These are phyloP conservation scores for Drosophila picticornis DNA, from an alignment of 2,888 invertebrate genomes.

Conservation along the genomic window DNA sequence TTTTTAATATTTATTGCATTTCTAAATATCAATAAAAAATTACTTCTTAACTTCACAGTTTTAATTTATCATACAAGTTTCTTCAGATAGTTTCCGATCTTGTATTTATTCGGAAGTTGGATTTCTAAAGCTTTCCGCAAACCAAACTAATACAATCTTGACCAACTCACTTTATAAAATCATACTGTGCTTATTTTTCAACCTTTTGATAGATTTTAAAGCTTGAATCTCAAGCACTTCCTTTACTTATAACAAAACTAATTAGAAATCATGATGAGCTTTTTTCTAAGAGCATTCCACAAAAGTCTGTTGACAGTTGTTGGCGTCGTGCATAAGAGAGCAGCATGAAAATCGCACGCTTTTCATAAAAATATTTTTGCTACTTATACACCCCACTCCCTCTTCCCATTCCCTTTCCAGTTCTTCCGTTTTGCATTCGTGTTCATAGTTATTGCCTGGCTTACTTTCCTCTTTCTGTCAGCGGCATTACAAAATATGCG, in stretches of 20 bases:
- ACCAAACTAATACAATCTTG: background rate
- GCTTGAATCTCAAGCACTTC: no score
- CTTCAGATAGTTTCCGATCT: background rate
- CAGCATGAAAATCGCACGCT: constrained; percentile 46
- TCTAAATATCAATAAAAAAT: background rate
- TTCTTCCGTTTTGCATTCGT: constrained; percentile 23
- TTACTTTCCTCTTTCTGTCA: constrained; percentile 52
- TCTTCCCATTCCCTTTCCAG: background rate
- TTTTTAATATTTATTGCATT: background rate
- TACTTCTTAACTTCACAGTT: background rate
- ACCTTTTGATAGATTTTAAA: background rate
- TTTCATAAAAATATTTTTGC: constrained; percentile 54
- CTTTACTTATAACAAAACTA: background rate
- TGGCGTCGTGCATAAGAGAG: constrained; percentile 27
- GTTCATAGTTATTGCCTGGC: constrained; percentile 57
- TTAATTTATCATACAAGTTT: background rate
- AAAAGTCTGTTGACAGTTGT: constrained; percentile 26
- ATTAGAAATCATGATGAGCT: constrained; percentile 8
- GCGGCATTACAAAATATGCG: constrained; percentile 47
- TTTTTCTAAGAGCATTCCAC: constrained; percentile 14
- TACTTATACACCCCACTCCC: background rate
- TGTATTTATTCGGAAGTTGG: background rate
- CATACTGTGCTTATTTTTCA: background rate
- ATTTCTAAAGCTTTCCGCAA: background rate
- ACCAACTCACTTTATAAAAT: background rate